Evolutionary conservation across 1,140 invertebrate species (phyloP), one percentile per base, ranked within the genome.

Genomic region (Camponotus pennsylvanicus): DNA sequence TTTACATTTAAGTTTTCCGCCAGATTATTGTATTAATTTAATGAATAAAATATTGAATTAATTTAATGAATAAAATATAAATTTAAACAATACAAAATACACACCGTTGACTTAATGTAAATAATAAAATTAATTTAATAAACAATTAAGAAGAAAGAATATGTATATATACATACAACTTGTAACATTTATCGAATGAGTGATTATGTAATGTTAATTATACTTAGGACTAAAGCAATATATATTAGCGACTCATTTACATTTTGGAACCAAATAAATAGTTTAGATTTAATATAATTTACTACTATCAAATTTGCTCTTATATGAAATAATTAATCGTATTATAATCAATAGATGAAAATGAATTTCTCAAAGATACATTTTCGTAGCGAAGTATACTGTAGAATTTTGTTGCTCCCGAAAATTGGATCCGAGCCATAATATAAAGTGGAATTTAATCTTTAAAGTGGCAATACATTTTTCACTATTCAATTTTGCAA

Each of bases 391-490:
- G 8, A 79, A 79, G 11, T 42, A 27, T 18, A 18, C n/a, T 21
- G n/a, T 37, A 55, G 52, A 52, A n/a, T 66, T 1, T 69, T 55
- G 6, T 55, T 40, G 34, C 13, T 37, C 5, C 4, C 1, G n/a
- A 79, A 64, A 49, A 11, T 42, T 45, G 42, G 40, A 64, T 45
- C 64, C 15, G 11, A 18, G 27, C 0, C 18, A 59, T 49, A 11
- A 42, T 27, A 27, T 55, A 40, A 80, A 40, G 42, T 18, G 66
- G 13, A 63, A 85, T 78, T 40, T 85, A 55, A 85, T 85, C 40
- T 75, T 49, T 32, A 37, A 64, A 77, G n/a, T 42, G 7, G 1
- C 11, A n/a, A 57, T 61, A 78, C 34, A 32, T 55, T 34, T 55
- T 73, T 9, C 13, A 61, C 3, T 64, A n/a, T 34, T 2, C 9